Percentiles rank a stretch among this genome's conserved stretches.
These are phyloP conservation scores for Hoplostethus mediterraneus DNA, from an alignment of 2,797 vertebrate species.

Conservation along the genomic window DNA sequence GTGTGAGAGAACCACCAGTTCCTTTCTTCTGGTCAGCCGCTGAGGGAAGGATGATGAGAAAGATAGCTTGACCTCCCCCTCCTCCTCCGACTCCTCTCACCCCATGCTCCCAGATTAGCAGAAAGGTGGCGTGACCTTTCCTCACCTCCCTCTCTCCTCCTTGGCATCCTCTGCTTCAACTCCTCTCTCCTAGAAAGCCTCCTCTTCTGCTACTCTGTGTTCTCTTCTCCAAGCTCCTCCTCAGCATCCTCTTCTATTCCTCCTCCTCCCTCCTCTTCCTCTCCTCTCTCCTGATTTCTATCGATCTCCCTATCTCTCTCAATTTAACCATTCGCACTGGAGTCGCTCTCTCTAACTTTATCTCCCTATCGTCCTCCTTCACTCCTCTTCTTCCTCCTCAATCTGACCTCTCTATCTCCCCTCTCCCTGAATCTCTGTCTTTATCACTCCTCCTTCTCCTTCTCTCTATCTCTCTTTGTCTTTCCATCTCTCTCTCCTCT, in stretches of 20 bases:
- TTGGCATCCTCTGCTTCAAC: not conserved
- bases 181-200: too few relatives aligned
- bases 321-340: not conserved
- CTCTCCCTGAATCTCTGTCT: slow-evolving; percentile 17
- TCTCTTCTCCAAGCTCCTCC: too few relatives aligned
- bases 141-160: slow-evolving; percentile 26
- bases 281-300: not conserved
- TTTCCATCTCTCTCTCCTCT: slow-evolving; percentile 55
- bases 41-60: not conserved
- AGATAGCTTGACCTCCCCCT: not conserved
- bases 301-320: not conserved
- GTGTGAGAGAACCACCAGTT: not conserved
- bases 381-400: slow-evolving; percentile 8
- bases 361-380: not conserved
- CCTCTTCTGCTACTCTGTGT: too few relatives aligned
- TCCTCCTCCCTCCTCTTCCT: slow-evolving; percentile 73
- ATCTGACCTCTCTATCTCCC: not conserved
- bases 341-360: not conserved
- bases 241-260: not conserved
- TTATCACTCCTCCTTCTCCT: slow-evolving; percentile 39
- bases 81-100: not conserved
- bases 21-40: not conserved
- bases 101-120: slow-evolving; percentile 7
- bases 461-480: slow-evolving; percentile 60
- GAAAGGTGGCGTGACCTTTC: slow-evolving; percentile 10